Percentiles rank a stretch among this genome's conserved stretches.
Evolutionary conservation across 2,888 invertebrate species (phyloP).

Genomic region (Protophormia terraenovae): DNA sequence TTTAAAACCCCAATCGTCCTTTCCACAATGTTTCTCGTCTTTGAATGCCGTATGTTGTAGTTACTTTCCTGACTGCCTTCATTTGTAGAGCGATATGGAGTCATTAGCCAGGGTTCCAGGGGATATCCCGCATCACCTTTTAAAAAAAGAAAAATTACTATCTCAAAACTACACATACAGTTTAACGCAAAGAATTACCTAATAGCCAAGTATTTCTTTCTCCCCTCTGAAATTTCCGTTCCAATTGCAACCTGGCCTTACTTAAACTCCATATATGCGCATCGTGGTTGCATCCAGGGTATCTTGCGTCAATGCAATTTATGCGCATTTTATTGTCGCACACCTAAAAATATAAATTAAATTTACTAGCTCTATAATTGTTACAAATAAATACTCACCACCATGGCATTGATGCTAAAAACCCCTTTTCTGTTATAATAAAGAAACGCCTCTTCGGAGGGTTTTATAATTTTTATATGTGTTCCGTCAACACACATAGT

Average conservation of each 20-base stretch:
- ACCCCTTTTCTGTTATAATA: background rate
- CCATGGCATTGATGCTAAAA: slow-evolving; percentile 16
- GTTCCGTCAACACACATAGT: background rate
- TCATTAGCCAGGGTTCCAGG: background rate
- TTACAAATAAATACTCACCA: slow-evolving; percentile 16
- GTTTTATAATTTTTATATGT: too few species aligned
- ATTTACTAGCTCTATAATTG: background rate
- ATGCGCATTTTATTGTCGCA: slow-evolving; percentile 30
- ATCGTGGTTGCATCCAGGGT: slow-evolving; percentile 26
- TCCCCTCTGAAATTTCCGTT: slow-evolving; percentile 31
- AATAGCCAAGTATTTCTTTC: too few species aligned
- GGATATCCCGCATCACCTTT: background rate
- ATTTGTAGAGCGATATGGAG: background rate
- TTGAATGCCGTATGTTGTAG: background rate
- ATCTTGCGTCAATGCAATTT: slow-evolving; percentile 1
- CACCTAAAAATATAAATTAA: slow-evolving; percentile 18
- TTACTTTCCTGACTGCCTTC: background rate
- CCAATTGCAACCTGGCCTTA: slow-evolving; percentile 6
- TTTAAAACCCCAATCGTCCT: too few species aligned
- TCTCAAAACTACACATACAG: background rate
- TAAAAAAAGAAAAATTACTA: background rate
- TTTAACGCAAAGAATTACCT: background rate
- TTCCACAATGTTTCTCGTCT: too few species aligned
- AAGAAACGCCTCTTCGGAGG: too few species aligned
- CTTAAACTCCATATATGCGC: slow-evolving; percentile 30